Conservation (phyloP, 53 echinoderm and acorn worm species). For the Antedon mediterranea region DNA sequence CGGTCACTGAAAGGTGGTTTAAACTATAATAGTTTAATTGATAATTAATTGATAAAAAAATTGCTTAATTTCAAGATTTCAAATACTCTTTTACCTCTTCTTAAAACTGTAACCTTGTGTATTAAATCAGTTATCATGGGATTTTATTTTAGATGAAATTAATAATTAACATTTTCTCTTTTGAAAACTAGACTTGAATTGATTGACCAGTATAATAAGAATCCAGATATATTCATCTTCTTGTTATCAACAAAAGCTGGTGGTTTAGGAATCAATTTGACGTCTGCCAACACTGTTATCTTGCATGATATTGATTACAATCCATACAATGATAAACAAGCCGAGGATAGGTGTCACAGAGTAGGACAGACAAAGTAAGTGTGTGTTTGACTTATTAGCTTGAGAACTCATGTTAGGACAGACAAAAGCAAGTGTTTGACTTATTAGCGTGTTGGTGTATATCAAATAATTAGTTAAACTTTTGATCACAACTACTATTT, state of each 20-base stretch:
- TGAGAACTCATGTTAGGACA: too few relatives aligned
- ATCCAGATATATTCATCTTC: slow-evolving; percentile 75
- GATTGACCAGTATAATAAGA: slow-evolving; percentile 76
- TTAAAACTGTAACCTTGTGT: too few relatives aligned
- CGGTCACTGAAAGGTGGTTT: slow-evolving; percentile 87
- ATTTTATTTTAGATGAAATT: too few relatives aligned
- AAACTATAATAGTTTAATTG: neutral
- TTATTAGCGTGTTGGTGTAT: too few relatives aligned
- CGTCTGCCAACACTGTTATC: slow-evolving; percentile 78
- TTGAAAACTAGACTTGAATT: slow-evolving; percentile 30
- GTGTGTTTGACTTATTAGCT: neutral
- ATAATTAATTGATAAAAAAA: too few relatives aligned
- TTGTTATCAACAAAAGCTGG: slow-evolving; percentile 84
- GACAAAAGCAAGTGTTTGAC: slow-evolving; percentile 46
- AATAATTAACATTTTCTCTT: too few relatives aligned
- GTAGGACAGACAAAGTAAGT: slow-evolving; percentile 81
- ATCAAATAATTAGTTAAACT: too few relatives aligned
- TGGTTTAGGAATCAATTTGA: slow-evolving; percentile 93
- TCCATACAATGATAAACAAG: slow-evolving; percentile 96
- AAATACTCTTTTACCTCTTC: too few relatives aligned
- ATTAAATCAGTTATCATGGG: too few relatives aligned
- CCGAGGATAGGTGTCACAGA: slow-evolving; percentile 89
- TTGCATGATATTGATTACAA: slow-evolving; percentile 96
- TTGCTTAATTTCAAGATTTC: too few relatives aligned
- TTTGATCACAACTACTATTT: too few relatives aligned